These are phyloP conservation scores for Istiophorus platypterus DNA, from an alignment of 2,113 vertebrate species.

Conservation along the genomic window DNA sequence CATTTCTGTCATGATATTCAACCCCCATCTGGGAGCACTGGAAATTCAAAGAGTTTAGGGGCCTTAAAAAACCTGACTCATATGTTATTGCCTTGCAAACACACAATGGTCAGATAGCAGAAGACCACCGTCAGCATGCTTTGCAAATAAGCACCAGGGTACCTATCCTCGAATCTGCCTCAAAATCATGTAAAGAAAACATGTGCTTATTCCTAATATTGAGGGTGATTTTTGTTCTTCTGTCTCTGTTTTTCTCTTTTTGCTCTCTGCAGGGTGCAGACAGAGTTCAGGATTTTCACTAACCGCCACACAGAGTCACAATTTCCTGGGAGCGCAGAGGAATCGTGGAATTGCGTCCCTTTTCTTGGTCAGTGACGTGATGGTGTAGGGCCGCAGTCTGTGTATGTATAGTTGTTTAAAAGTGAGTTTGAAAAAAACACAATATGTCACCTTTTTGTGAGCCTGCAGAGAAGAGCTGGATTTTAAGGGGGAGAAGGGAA, in stretches of 20 bases:
- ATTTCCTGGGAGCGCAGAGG: conserved; percentile 13
- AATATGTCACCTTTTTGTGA: conserved; percentile 46
- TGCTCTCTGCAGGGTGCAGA: conserved; percentile 20
- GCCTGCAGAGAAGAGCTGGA: conserved; percentile 33
- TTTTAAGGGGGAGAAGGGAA: conserved; percentile 19
- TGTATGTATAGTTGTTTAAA: conserved; percentile 37
- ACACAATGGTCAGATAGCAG: not conserved
- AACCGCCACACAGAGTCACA: not conserved
- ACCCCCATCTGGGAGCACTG: not conserved
- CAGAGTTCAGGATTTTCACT: conserved; percentile 43
- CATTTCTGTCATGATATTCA: not conserved
- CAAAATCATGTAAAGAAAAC: not conserved
- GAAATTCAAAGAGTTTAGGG: not conserved
- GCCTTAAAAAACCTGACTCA: not conserved
- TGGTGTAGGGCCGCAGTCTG: conserved; percentile 4
- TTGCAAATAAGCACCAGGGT: not conserved
- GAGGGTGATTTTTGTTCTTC: not conserved
- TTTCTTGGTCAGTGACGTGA: conserved; percentile 26
- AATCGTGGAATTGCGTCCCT: not conserved
- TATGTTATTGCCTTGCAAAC: conserved; percentile 4
- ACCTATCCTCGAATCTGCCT: not conserved
- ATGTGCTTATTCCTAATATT: not conserved
- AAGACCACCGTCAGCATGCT: not conserved
- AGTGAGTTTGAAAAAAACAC: conserved; percentile 42
- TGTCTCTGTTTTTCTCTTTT: conserved; percentile 6